Percentiles rank a stretch among this genome's conserved stretches.
Conservation (phyloP, 2,113 vertebrate species). For the Chaetodon auriga region DNA sequence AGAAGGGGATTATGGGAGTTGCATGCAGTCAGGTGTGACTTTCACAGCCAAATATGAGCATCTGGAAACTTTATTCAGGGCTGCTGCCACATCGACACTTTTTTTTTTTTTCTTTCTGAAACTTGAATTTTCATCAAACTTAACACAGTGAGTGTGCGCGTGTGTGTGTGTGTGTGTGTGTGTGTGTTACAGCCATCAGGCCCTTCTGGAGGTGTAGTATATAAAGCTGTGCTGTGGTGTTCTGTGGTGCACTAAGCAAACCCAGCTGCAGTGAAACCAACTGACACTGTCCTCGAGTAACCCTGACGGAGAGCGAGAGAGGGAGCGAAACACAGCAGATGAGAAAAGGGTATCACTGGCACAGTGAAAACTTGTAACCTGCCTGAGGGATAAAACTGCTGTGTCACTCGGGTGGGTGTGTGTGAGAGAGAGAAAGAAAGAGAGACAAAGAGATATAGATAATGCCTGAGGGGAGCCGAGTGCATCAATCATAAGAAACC, state of each 20-base stretch:
- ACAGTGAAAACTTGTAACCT: constrained; percentile 4
- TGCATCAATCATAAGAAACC: constrained; percentile 45
- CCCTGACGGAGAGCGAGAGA: constrained; percentile 11
- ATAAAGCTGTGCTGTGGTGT: constrained; percentile 6
- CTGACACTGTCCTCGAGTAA: constrained; percentile 51
- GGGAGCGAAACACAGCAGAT: background rate
- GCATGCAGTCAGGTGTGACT: background rate
- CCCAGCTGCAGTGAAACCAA: constrained; percentile 45
- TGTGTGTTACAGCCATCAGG: background rate
- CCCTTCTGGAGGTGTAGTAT: constrained; percentile 16
- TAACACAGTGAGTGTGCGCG: background rate
- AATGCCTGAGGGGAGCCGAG: constrained; percentile 23
- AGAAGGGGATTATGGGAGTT: constrained; percentile 16
- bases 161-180: background rate
- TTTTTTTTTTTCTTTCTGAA: background rate
- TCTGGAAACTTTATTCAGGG: constrained; percentile 1
- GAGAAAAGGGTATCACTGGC: constrained; percentile 1
- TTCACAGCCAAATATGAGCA: background rate
- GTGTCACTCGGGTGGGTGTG: constrained; percentile 7
- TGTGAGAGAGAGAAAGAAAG: background rate
- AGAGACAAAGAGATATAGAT: background rate
- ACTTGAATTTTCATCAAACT: background rate
- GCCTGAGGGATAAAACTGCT: constrained; percentile 23
- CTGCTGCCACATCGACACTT: background rate
- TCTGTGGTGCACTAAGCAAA: constrained; percentile 46